Evolutionary conservation across 2,797 vertebrate species (phyloP).

Genomic region (Notolepis coatsorum): DNA sequence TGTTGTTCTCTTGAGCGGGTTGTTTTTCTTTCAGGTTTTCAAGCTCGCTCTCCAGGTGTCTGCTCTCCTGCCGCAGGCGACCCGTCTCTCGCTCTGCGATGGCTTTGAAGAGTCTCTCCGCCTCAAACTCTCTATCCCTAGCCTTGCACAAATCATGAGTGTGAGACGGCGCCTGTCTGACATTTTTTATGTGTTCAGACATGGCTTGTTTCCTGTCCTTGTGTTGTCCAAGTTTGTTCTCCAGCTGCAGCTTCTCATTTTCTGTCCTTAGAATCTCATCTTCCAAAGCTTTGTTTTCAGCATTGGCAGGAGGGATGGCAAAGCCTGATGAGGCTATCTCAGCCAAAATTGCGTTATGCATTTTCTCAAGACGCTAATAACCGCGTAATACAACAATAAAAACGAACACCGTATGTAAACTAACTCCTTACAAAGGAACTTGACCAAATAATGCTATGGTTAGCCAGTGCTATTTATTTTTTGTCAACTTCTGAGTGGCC

Average conservation of each 20-base stretch:
- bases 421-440: not conserved
- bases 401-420: not conserved
- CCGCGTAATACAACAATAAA: not conserved
- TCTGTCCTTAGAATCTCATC: slow-evolving; percentile 79
- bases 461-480: not conserved
- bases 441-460: not conserved
- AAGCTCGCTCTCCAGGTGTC: slow-evolving; percentile 78
- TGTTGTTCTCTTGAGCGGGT: slow-evolving; percentile 81
- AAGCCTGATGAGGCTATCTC: slow-evolving; percentile 83
- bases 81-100: slow-evolving; percentile 84
- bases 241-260: slow-evolving; percentile 72
- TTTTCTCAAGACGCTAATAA: slow-evolving; percentile 28
- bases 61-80: slow-evolving; percentile 80
- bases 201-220: slow-evolving; percentile 83
- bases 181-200: slow-evolving; percentile 83
- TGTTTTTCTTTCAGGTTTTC: slow-evolving; percentile 80
- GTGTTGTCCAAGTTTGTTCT: slow-evolving; percentile 71
- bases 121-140: slow-evolving; percentile 83
- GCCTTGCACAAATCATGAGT: slow-evolving; percentile 86
- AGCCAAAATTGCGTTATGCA: slow-evolving; percentile 74
- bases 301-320: slow-evolving; percentile 83
- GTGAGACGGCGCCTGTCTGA: slow-evolving; percentile 82
- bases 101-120: slow-evolving; percentile 85
- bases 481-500: not conserved
- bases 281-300: slow-evolving; percentile 83